Percentiles rank a stretch among this genome's conserved stretches.
phyloP scores from a whole-genome alignment of 2,797 vertebrate species.

The Pseudopleuronectes americanus region DNA sequence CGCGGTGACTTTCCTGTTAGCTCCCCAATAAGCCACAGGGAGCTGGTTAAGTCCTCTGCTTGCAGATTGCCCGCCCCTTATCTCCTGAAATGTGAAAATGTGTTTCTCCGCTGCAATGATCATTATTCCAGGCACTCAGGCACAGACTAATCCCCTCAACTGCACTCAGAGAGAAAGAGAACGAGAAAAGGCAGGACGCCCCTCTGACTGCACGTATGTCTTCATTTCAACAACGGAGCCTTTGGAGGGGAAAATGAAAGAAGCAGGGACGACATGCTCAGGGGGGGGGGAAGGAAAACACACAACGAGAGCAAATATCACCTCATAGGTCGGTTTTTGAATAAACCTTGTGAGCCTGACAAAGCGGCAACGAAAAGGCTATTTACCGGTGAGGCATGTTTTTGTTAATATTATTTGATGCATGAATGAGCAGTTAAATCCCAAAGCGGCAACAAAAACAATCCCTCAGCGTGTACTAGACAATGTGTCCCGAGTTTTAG shows the following conservation, averaged over 20 bases:
- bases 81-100: constrained; percentile 82
- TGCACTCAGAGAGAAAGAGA: constrained; percentile 68
- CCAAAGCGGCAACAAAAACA: constrained; percentile 32
- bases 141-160: constrained; percentile 79
- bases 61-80: constrained; percentile 80
- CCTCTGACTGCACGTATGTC: constrained; percentile 68
- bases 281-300: not conserved
- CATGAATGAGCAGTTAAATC: constrained; percentile 53
- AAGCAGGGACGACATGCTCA: constrained; percentile 48
- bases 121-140: constrained; percentile 83
- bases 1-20: constrained; percentile 66
- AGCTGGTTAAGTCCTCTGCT: constrained; percentile 79
- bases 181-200: constrained; percentile 53
- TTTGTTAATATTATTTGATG: constrained; percentile 54
- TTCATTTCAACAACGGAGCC: constrained; percentile 60
- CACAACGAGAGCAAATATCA: constrained; percentile 44
- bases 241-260: constrained; percentile 42
- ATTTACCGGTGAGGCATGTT: constrained; percentile 57
- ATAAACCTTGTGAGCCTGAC: constrained; percentile 23
- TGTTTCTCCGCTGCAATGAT: constrained; percentile 81
- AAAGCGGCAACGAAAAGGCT: constrained; percentile 42
- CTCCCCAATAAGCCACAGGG: constrained; percentile 72
- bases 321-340: constrained; percentile 49
- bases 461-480: constrained; percentile 14
- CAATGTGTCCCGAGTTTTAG: constrained; percentile 28